Evolutionary conservation across 2,888 invertebrate genomes (phyloP).

Genomic region (Torymus tubicola): DNA sequence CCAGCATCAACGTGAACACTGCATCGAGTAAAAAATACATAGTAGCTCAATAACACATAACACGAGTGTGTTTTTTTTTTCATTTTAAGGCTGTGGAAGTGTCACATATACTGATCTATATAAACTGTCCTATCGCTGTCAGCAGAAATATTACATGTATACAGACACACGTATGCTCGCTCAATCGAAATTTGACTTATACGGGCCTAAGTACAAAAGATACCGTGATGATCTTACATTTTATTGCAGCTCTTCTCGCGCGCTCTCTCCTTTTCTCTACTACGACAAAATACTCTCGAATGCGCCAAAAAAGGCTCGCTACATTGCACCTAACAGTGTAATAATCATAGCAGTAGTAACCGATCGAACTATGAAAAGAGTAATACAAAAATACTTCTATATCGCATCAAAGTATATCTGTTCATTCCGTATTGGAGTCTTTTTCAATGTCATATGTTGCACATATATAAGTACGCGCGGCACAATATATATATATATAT

Average conservation of each 20-base stretch:
- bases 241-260: background rate
- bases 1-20: background rate
- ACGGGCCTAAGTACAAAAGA: constrained; percentile 31
- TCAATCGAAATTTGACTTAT: background rate
- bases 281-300: constrained; percentile 42
- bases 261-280: background rate
- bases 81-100: constrained; percentile 49
- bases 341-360: too few species aligned
- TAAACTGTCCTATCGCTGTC: constrained; percentile 1
- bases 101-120: constrained; percentile 18
- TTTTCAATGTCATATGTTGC: background rate
- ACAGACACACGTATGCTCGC: constrained; percentile 4
- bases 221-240: constrained; percentile 17
- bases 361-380: constrained; percentile 31
- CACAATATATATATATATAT: too few species aligned
- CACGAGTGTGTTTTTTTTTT: constrained; percentile 17
- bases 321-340: background rate
- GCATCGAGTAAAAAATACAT: constrained; percentile 38
- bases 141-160: constrained; percentile 14
- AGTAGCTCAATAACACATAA: constrained; percentile 26
- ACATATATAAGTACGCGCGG: background rate
- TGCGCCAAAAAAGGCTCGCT: background rate
- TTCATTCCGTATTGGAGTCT: background rate
- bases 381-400: constrained; percentile 52
- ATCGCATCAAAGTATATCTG: background rate